These are phyloP conservation scores for Apogon hyalosoma DNA, from an alignment of 2,797 vertebrate genomes.

Conservation along the genomic window DNA sequence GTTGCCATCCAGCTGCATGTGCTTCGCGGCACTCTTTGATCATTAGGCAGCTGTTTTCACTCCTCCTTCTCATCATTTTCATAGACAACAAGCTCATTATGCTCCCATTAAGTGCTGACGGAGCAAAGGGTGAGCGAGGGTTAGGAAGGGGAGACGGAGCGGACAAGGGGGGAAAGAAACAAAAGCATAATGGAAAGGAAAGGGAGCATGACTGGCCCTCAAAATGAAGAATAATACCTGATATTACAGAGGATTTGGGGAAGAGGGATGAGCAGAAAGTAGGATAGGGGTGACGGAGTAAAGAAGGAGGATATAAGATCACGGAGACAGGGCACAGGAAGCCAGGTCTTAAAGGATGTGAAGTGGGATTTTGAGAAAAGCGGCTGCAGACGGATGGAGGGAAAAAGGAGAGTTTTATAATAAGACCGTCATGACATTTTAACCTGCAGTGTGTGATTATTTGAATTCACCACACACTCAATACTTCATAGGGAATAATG, in stretches of 20 bases:
- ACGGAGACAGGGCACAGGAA: conserved; percentile 2
- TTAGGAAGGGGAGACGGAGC: conserved; percentile 14
- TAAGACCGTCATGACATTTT: conserved; percentile 31
- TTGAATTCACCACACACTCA: conserved; percentile 26
- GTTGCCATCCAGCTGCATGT: conserved; percentile 33
- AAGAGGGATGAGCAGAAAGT: conserved; percentile 17
- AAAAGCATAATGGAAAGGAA: conserved; percentile 32
- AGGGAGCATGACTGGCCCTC: conserved; percentile 9
- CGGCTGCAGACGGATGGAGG: conserved; percentile 16
- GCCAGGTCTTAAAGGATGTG: conserved; percentile 28
- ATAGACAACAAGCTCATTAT: conserved; percentile 73
- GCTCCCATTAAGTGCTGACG: conserved; percentile 68
- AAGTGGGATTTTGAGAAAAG: conserved; percentile 40
- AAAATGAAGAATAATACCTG: conserved; percentile 43
- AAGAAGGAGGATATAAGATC: conserved; percentile 20
- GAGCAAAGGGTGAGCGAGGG: conserved; percentile 46
- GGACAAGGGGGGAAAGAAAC: conserved; percentile 1
- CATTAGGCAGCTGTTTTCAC: conserved; percentile 56
- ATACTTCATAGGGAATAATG: neutral
- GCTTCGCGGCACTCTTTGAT: conserved; percentile 52
- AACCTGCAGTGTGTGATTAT: conserved; percentile 9
- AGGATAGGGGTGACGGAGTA: conserved; percentile 10
- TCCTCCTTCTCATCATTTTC: conserved; percentile 57
- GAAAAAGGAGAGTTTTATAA: conserved; percentile 15
- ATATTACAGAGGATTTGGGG: conserved; percentile 35